phyloP scores from a whole-genome alignment of 1,140 invertebrate genomes.

The Dreissena rostriformis region DNA sequence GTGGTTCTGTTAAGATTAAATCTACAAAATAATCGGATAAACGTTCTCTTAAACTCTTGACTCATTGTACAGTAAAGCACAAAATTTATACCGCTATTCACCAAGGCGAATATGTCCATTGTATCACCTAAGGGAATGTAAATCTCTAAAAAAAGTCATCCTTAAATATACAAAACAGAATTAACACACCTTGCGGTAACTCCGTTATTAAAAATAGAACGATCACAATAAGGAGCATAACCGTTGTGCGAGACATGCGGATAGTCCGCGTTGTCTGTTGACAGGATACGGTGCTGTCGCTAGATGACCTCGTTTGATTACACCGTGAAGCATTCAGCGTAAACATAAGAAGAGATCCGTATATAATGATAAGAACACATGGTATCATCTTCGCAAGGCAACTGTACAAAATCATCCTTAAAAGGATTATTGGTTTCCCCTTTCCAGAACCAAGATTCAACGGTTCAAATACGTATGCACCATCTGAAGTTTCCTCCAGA shows the following conservation, averaged over 20 bases:
- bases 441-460: conserved; percentile 11
- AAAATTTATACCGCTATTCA: conserved; percentile 96
- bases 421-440: conserved; percentile 60
- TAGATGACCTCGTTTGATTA: conserved; percentile 66
- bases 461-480: too few species aligned
- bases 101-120: conserved; percentile 94
- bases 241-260: conserved; percentile 93
- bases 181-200: conserved; percentile 86
- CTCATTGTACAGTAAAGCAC: conserved; percentile 97
- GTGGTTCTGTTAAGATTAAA: too few species aligned
- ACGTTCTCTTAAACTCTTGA: conserved; percentile 93
- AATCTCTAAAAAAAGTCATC: conserved; percentile 73
- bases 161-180: conserved; percentile 75
- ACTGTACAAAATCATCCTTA: conserved; percentile 76
- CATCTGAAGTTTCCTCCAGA: too few species aligned
- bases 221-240: conserved; percentile 93
- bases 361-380: conserved; percentile 81
- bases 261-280: conserved; percentile 22
- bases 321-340: conserved; percentile 72
- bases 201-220: conserved; percentile 93
- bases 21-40: conserved; percentile 86
- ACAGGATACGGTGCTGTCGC: conserved; percentile 39
- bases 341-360: conserved; percentile 80
- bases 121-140: conserved; percentile 88
- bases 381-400: conserved; percentile 79